Base-by-base conservation (phyloP, 92 coral and sea anemone species). In the Porites divaricata region DNA sequence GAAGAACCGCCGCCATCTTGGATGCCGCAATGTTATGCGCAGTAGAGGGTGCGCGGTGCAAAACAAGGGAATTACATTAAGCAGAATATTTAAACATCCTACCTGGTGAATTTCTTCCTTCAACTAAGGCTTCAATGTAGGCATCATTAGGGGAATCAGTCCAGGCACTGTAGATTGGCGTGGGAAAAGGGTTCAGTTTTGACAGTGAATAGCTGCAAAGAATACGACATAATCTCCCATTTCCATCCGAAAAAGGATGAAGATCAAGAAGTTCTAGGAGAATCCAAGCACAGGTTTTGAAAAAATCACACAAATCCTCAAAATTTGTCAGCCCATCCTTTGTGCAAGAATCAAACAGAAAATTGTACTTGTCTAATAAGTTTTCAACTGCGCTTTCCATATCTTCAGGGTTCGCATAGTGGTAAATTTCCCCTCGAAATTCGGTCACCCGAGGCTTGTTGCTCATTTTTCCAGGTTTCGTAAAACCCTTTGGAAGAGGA, bases 171-270 rank as follows among this genome's bases (percentile, higher is more conserved):
- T 95, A 95, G 11, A 95, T 86, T 52, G 97, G 97, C 21, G 97
- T 91, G 4, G 98, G 98, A 70, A 95, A 95, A 14, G 98, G 98
- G 2, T 93, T 91, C 5, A 83, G 70, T 0, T 72, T 70, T 3
- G 94, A 91, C 66, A 95, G 83, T 5, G 85, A 76, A 67, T 95
- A 95, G 74, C 92, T 94, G 73, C 95, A 91, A 48, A 95, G 95
- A 11, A 95, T 78, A 13, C 98, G 86, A 71, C 98, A 91, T 13
- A 95, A 88, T 66, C 98, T 75, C 4, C 98, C 98, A 86, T 95
- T 95, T 21, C 98, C 98, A 69, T 95, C 98, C 12, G 91, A 67
- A 92, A 95, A 95, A 26, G 98, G 98, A 85, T 95, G 98, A 48
- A 93, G 81, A 78, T 95, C 98, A 51, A 95, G 89, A 19, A 95